A percentile compares a stretch with the other conserved stretches of the same genome.
phyloP scores from a whole-genome alignment of 2,888 invertebrate genomes.

The Leptura quadrifasciata region DNA sequence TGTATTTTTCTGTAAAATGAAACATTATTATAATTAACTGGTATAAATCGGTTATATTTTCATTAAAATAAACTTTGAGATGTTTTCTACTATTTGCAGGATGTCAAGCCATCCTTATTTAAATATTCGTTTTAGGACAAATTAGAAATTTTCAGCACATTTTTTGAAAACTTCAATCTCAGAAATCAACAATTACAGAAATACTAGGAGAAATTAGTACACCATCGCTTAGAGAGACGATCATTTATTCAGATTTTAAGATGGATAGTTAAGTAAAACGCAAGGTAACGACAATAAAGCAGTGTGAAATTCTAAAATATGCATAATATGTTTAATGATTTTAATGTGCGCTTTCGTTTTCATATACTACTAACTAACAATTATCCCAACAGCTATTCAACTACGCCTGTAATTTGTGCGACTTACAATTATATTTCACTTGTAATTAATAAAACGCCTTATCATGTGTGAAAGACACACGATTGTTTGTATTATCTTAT shows the following conservation, averaged over 20 bases:
- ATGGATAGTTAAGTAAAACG: background rate
- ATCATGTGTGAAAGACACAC: conserved; percentile 30
- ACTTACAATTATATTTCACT: conserved; percentile 24
- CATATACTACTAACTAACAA: conserved; percentile 15
- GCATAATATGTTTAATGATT: background rate
- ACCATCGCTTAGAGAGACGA: no score
- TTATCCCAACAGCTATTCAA: conserved; percentile 26
- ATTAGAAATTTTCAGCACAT: no score
- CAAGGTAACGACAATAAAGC: background rate
- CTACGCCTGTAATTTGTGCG: conserved; percentile 13
- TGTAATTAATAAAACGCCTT: conserved; percentile 26
- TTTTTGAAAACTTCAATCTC: no score
- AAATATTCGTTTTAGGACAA: no score
- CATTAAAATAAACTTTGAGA: no score
- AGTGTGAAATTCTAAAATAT: conserved; percentile 22
- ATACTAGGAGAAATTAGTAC: no score
- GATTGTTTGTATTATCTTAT: conserved; percentile 30
- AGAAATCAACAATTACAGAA: no score
- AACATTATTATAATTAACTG: no score
- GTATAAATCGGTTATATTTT: no score
- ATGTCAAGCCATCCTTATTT: no score
- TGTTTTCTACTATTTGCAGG: no score
- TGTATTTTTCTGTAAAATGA: no score
- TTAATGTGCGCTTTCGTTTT: conserved; percentile 24
- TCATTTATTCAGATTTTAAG: background rate